Conservation (phyloP, 2,797 vertebrate genomes). For the Trematomus bernacchii region DNA sequence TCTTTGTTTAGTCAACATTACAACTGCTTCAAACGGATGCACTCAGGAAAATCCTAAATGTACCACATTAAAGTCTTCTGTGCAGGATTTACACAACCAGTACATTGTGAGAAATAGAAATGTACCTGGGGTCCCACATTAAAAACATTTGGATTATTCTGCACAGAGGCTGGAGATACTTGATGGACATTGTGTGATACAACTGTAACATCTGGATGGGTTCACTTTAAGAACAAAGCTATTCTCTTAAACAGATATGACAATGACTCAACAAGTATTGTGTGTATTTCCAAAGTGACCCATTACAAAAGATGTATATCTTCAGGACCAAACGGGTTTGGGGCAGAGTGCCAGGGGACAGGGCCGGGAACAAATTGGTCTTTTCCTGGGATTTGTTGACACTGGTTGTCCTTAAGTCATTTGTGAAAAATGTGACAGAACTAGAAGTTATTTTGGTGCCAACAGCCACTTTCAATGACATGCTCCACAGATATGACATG, state of each 20-base stretch:
- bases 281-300: not conserved
- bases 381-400: not conserved
- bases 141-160: conserved; percentile 26
- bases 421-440: not conserved
- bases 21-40: not conserved
- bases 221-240: not conserved
- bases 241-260: too few species aligned
- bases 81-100: conserved; percentile 11
- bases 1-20: conserved; percentile 6
- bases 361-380: too few species aligned
- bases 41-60: conserved; percentile 17
- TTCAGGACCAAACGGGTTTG: not conserved
- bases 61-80: conserved; percentile 19
- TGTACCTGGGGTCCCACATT: not conserved
- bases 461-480: not conserved
- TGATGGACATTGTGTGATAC: not conserved
- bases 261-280: not conserved
- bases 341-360: too few species aligned
- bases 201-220: not conserved
- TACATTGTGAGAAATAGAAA: not conserved
- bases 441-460: not conserved
- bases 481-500: not conserved
- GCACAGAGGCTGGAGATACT: not conserved
- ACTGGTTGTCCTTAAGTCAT: not conserved
- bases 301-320: not conserved